These are phyloP conservation scores for Sandelia bainsii DNA, from an alignment of 2,797 vertebrate species.

Conservation along the genomic window DNA sequence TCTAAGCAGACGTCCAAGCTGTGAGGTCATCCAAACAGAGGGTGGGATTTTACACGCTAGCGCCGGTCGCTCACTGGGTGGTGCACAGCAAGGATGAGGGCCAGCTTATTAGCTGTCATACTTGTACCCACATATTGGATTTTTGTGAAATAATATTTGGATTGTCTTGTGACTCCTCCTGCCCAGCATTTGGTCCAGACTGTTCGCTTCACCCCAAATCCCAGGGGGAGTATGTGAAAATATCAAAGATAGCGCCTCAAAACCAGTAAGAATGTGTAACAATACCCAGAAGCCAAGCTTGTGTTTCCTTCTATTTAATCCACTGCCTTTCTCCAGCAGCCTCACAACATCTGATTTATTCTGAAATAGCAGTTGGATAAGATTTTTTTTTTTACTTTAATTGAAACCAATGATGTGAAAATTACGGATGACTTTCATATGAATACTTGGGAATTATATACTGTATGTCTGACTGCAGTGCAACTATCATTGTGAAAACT, in stretches of 20 bases:
- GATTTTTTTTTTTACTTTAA: slow-evolving; percentile 47
- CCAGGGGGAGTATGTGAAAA: slow-evolving; percentile 68
- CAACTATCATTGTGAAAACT: slow-evolving; percentile 30
- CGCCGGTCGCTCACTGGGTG: slow-evolving; percentile 72
- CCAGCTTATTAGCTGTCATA: slow-evolving; percentile 79
- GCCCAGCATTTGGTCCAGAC: slow-evolving; percentile 60
- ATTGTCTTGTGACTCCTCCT: slow-evolving; percentile 71
- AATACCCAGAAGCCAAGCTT: slow-evolving; percentile 62
- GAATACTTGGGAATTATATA: slow-evolving; percentile 47
- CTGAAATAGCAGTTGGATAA: slow-evolving; percentile 39
- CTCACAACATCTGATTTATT: slow-evolving; percentile 60
- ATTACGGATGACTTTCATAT: slow-evolving; percentile 50
- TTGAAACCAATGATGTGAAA: slow-evolving; percentile 56
- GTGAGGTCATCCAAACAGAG: slow-evolving; percentile 69
- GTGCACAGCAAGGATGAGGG: slow-evolving; percentile 59
- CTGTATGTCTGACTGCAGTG: slow-evolving; percentile 22
- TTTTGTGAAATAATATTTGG: slow-evolving; percentile 82
- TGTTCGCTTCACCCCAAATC: slow-evolving; percentile 57
- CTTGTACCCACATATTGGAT: slow-evolving; percentile 79
- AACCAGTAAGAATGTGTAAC: slow-evolving; percentile 65
- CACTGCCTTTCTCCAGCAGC: slow-evolving; percentile 32
- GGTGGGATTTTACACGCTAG: slow-evolving; percentile 59
- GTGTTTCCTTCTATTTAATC: slow-evolving; percentile 57
- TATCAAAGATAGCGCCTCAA: slow-evolving; percentile 65
- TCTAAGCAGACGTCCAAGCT: slow-evolving; percentile 51